Conservation (phyloP, 2,888 invertebrate species). For the Plutella xylostella region DNA sequence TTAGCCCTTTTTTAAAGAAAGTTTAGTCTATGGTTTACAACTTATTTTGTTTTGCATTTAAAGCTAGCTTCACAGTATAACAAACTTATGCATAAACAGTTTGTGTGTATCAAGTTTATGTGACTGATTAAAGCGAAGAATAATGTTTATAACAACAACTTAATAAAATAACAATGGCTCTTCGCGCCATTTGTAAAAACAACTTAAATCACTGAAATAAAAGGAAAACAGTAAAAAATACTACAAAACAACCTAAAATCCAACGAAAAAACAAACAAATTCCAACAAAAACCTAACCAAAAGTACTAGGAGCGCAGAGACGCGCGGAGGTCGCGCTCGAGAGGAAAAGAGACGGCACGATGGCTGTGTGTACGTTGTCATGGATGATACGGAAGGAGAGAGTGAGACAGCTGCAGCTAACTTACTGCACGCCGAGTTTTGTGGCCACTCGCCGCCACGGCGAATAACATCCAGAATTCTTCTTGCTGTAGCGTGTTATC, state of each 20-base stretch:
- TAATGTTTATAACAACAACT: no score
- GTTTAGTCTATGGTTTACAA: no score
- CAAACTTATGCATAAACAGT: no score
- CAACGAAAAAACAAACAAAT: not conserved
- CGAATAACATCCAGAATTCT: slow-evolving; percentile 82
- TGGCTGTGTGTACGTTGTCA: slow-evolving; percentile 37
- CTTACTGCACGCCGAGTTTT: slow-evolving; percentile 96
- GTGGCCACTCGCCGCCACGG: slow-evolving; percentile 95
- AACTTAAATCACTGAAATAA: not conserved
- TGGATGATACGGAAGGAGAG: slow-evolving; percentile 18
- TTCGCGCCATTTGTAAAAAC: no score
- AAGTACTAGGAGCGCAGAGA: not conserved
- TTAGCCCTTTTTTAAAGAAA: no score
- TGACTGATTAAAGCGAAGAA: no score
- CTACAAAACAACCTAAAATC: not conserved
- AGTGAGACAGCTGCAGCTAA: slow-evolving; percentile 30
- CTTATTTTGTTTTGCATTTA: no score
- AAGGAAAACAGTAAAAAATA: not conserved
- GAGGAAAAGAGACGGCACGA: slow-evolving; percentile 35
- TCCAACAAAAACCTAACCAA: not conserved
- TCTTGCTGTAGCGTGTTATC: slow-evolving; percentile 68
- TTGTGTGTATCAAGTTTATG: no score
- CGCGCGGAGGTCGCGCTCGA: slow-evolving; percentile 1
- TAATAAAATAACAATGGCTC: no score
- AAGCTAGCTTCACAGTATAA: no score